Conservation (phyloP, 2,797 vertebrate genomes). For the Microhierax caerulescens region DNA sequence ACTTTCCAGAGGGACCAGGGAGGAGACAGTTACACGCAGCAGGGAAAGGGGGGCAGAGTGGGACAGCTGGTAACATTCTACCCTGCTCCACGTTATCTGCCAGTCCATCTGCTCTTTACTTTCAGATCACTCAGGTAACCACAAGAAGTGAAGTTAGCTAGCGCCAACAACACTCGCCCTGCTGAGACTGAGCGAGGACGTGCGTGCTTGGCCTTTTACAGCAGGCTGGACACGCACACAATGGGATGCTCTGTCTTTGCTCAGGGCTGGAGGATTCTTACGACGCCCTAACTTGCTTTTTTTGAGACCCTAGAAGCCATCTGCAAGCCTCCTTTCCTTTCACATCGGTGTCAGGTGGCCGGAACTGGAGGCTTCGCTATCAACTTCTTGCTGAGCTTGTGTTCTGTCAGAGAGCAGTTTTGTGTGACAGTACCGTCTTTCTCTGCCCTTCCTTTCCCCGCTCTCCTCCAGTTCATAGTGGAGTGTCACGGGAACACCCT, state of each 20-base stretch:
- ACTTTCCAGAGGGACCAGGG: not conserved
- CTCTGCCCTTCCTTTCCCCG: not conserved
- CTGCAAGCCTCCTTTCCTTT: not conserved
- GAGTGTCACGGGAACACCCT: conserved; percentile 94
- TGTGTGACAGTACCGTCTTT: not conserved
- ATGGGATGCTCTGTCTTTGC: not conserved
- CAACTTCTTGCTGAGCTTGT: not conserved
- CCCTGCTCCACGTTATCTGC: rapidly evolving
- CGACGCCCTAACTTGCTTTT: not conserved
- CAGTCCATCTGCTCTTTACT: not conserved
- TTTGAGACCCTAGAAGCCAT: not conserved
- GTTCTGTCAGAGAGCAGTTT: not conserved
- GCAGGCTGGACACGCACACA: not conserved
- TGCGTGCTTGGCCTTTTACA: not conserved
- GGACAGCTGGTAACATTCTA: not conserved
- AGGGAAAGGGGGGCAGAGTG: not conserved
- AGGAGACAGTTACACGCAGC: not conserved
- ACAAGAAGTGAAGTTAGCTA: not conserved
- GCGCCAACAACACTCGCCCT: not conserved
- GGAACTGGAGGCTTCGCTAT: not conserved
- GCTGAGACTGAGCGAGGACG: not conserved
- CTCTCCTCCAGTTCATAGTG: conserved; percentile 86
- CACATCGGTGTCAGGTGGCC: rapidly evolving
- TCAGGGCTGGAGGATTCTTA: not conserved
- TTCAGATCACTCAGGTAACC: not conserved